Conservation (phyloP, 2,888 invertebrate species). For the Oeneis ivallda region DNA sequence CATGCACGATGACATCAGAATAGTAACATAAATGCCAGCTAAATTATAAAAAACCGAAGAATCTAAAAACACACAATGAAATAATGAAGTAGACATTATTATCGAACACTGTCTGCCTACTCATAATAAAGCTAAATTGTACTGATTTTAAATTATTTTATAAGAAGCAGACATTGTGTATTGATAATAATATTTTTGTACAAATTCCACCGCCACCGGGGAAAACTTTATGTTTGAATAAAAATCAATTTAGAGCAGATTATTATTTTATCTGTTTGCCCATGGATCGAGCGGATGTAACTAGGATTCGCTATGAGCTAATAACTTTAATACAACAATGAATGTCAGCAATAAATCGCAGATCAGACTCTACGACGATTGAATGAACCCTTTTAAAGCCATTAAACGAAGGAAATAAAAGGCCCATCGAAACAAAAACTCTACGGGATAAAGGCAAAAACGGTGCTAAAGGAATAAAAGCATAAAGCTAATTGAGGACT, state of each 20-base stretch:
- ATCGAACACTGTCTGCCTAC: too few species aligned
- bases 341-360: background rate
- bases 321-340: background rate
- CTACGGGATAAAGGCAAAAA: conserved; percentile 24
- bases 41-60: background rate
- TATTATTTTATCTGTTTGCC: conserved; percentile 1
- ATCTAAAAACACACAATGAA: background rate
- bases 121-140: background rate
- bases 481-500: conserved; percentile 38
- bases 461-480: conserved; percentile 26
- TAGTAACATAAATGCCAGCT: background rate
- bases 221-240: background rate
- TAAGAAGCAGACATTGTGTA: background rate
- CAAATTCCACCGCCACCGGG: too few species aligned
- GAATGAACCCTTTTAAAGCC: conserved; percentile 1
- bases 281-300: background rate
- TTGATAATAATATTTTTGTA: background rate
- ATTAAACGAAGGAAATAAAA: background rate
- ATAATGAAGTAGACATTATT: background rate
- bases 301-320: background rate
- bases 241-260: background rate
- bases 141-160: background rate
- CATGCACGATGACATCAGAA: background rate
- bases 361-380: background rate
- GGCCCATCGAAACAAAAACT: conserved; percentile 13